Percentiles rank a stretch among this genome's conserved stretches.
These are phyloP conservation scores for Podarcis cretensis DNA, from an alignment of 2,113 vertebrate species.

Conservation along the genomic window DNA sequence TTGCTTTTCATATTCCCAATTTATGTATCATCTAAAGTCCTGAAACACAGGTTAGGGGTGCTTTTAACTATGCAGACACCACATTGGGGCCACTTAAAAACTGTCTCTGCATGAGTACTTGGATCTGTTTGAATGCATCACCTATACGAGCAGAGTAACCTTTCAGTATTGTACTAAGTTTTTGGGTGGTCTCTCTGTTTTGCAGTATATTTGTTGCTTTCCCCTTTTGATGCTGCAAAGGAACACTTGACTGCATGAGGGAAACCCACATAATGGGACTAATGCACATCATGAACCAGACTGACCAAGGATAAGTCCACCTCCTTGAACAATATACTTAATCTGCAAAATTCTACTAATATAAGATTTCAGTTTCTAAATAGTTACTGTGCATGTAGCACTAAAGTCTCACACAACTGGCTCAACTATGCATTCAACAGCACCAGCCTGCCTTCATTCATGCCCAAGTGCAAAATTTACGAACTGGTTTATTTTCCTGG, in stretches of 20 bases:
- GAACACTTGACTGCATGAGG: not conserved
- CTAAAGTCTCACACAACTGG: not conserved
- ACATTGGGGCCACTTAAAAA: not conserved
- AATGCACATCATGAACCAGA: not conserved
- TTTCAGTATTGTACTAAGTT: not conserved
- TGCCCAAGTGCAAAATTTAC: not conserved
- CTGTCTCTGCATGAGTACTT: not conserved
- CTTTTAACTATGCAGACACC: not conserved
- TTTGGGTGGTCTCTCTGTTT: not conserved
- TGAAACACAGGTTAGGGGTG: not conserved
- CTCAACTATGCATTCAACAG: not conserved
- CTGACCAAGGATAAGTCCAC: not conserved
- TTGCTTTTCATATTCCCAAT: not conserved
- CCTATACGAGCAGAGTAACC: not conserved
- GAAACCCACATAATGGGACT: not conserved
- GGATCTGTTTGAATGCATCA: not conserved
- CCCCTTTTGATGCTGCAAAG: not conserved
- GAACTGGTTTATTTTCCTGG: not conserved
- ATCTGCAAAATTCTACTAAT: not conserved
- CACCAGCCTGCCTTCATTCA: no score
- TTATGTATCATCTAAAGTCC: not conserved
- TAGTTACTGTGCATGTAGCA: not conserved
- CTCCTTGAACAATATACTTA: not conserved
- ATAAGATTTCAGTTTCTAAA: not conserved
- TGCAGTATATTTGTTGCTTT: not conserved